Base-by-base conservation (phyloP, 2,113 vertebrate genomes). In the Pogonocichla stellata region DNA sequence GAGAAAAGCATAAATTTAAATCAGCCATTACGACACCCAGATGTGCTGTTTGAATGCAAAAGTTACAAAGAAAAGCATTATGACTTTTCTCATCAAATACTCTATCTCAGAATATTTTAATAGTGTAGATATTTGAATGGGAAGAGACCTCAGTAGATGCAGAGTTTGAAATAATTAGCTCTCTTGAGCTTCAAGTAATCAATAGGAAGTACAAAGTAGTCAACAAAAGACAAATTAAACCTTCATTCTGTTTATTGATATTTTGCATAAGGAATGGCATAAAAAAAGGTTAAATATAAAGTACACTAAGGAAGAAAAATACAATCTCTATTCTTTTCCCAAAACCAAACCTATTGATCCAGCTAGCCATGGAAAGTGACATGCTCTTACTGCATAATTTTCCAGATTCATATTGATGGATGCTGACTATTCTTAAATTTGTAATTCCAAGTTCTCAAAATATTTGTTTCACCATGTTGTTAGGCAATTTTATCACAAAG, bases 201-300 rank as follows among this genome's bases (percentile, higher is more conserved):
- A 87, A 95, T 57, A 84, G 12, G 28, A 91, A 85, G 51, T 38
- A 42, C 54, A 64, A 92, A 85, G 28, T 17, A 75, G 64, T 65
- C 77, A 92, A 89, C 2, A 4, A 51, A 93, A 92, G 80, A 91
- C 47, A 95, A 95, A 95, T 94, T 78, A 95, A 94, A 87, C 36
- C 56, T 79, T 87, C 40, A 45, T 86, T 96, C 80, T 88, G 17
- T 83, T 90, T 74, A 88, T 84, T 84, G 86, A 90, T 84, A 56
- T 88, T 96, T 74, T 95, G 60, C 86, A 93, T 92, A 88, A 86
- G 60, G 38, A 90, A 90, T n/a, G 13, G 10, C 29, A 78, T 70
- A 29, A 79, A 90, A 82, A 86, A 90, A 58, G 9, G 13, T 31
- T 71, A 36, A 88, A 83, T 62, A 83, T 25, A 23, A 82, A 73